These are phyloP conservation scores for Antechinus stuartii DNA, from an alignment of 2,113 vertebrate species.

Conservation along the genomic window DNA sequence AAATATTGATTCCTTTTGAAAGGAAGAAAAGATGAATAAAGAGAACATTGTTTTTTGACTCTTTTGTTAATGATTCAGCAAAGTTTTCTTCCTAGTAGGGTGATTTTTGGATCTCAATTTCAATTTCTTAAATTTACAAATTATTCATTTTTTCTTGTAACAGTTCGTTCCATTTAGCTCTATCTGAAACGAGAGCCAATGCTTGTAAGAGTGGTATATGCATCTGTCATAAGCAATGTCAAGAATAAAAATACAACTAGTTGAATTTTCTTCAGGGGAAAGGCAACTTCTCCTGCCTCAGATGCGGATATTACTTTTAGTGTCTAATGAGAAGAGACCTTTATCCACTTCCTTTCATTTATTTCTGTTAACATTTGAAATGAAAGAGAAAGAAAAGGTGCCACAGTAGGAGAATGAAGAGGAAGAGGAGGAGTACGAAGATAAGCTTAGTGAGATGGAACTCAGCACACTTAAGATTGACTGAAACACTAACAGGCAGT, in stretches of 20 bases:
- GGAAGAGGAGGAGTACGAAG: background rate
- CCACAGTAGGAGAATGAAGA: background rate
- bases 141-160: background rate
- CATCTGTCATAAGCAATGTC: slow-evolving; percentile 45
- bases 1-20: too few relatives aligned
- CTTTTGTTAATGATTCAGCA: background rate
- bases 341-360: background rate
- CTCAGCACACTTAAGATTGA: background rate
- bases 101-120: slow-evolving; percentile 9
- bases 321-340: slow-evolving; percentile 25
- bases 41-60: background rate
- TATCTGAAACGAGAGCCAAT: slow-evolving; percentile 34
- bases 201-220: background rate
- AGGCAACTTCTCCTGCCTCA: slow-evolving; percentile 6
- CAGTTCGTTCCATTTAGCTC: slow-evolving; percentile 30
- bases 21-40: too few relatives aligned
- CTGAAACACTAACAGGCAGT: background rate
- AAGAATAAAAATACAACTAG: slow-evolving; percentile 53
- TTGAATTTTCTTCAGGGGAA: background rate
- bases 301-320: slow-evolving; percentile 3
- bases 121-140: slow-evolving; percentile 29
- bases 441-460: background rate
- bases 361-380: slow-evolving; percentile 35
- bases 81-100: slow-evolving; percentile 4
- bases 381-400: background rate